Percentiles rank a stretch among this genome's conserved stretches.
Conservation (phyloP, 2,797 vertebrate species). For the Sebastes paucispinis region DNA sequence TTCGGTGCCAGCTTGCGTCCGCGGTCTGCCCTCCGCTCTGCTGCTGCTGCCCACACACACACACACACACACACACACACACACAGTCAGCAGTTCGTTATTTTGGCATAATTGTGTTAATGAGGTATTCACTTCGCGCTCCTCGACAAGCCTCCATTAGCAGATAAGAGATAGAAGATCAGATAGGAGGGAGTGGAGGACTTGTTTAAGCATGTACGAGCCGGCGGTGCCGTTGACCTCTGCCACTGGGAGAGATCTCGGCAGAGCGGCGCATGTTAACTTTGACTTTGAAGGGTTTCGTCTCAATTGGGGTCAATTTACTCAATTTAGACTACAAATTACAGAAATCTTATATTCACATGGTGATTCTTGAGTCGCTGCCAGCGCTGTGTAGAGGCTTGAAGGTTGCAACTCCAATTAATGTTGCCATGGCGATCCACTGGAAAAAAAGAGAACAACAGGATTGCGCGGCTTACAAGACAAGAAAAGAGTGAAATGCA, state of each 20-base stretch:
- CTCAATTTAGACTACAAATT: background rate
- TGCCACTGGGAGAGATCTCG: background rate
- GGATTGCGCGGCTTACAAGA: no score
- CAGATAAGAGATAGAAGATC: conserved; percentile 17
- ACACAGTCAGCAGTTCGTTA: background rate
- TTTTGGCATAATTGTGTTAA: conserved; percentile 33
- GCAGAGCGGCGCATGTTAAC: background rate
- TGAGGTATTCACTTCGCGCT: conserved; percentile 1
- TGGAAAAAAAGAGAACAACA: no score
- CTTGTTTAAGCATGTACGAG: conserved; percentile 10
- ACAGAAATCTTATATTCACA: background rate
- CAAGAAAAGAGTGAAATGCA: no score
- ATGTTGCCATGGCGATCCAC: background rate
- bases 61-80: conserved; percentile 23
- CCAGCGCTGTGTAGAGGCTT: background rate
- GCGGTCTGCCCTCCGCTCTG: background rate
- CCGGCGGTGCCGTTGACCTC: conserved; percentile 26
- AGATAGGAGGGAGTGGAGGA: conserved; percentile 15
- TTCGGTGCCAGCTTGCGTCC: background rate
- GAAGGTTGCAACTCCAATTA: background rate
- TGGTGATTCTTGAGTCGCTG: background rate
- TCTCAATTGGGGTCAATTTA: background rate
- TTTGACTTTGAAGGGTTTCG: background rate
- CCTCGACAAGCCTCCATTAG: conserved; percentile 20
- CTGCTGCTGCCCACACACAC: background rate